phyloP scores from a whole-genome alignment of 2,888 invertebrate species.

The Andrena minutula region DNA sequence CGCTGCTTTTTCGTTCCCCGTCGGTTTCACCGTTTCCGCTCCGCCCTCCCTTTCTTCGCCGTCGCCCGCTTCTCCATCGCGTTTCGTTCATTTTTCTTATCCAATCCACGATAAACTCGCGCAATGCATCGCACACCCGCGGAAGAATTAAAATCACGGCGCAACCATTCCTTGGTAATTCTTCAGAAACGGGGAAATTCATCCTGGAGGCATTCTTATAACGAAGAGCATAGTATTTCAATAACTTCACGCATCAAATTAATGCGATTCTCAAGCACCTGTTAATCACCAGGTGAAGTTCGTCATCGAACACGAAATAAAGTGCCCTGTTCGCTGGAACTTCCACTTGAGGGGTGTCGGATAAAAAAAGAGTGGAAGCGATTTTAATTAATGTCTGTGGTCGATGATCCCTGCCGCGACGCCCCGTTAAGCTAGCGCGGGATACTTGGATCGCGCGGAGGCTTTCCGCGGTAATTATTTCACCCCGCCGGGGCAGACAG shows the following conservation, averaged over 20 bases:
- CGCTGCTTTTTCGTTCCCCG: conserved; percentile 25
- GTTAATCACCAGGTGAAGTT: too few species aligned
- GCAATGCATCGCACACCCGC: background rate
- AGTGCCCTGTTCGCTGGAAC: conserved; percentile 1
- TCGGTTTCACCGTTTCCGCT: conserved; percentile 17
- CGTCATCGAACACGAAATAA: background rate
- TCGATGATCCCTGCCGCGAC: conserved; percentile 51
- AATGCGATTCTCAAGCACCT: too few species aligned
- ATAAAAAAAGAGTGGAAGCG: conserved; percentile 10
- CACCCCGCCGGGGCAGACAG: conserved; percentile 22
- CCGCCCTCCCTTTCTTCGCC: background rate
- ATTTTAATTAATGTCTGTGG: conserved; percentile 76
- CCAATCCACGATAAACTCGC: background rate
- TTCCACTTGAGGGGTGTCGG: background rate
- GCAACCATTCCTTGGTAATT: conserved; percentile 18
- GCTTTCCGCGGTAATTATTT: conserved; percentile 75
- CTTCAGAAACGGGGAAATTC: conserved; percentile 3
- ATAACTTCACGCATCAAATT: background rate
- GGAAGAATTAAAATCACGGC: conserved; percentile 37
- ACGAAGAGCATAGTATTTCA: background rate
- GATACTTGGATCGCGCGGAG: conserved; percentile 64
- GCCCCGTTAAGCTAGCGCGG: conserved; percentile 48
- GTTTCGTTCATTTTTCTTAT: conserved; percentile 12
- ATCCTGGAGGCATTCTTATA: background rate
- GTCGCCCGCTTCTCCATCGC: background rate